phyloP scores from a whole-genome alignment of 2,113 vertebrate genomes.

The Irena cyanogastra region DNA sequence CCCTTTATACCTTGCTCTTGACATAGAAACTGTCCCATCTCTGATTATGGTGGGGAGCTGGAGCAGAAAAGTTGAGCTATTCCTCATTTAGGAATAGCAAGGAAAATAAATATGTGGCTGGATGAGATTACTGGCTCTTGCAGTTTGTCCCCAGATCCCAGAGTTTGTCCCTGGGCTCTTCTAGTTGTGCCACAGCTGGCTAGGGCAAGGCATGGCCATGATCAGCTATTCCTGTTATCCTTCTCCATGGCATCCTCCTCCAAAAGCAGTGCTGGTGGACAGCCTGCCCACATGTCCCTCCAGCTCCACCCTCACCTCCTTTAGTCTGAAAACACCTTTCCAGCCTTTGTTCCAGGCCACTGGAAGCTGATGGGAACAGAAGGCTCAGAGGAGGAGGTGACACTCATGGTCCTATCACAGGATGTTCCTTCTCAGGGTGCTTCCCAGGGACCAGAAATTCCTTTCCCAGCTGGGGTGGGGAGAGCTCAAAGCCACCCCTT shows the following conservation, averaged over 20 bases:
- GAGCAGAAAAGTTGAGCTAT: background rate
- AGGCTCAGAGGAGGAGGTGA: background rate
- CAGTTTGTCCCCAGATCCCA: background rate
- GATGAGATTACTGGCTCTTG: background rate
- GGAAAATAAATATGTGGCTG: background rate
- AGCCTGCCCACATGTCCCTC: fast-evolving
- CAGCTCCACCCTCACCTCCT: background rate
- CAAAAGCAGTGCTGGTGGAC: background rate
- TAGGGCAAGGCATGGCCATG: background rate
- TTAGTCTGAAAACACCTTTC: background rate
- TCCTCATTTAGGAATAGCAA: background rate
- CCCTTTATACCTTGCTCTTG: background rate
- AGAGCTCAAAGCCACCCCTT: background rate
- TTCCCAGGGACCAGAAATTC: background rate
- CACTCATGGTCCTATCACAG: background rate
- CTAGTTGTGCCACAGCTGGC: background rate
- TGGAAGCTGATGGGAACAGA: background rate
- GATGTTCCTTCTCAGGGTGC: background rate
- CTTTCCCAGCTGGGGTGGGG: background rate
- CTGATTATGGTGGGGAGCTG: background rate
- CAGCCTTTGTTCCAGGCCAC: background rate
- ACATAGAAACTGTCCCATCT: background rate
- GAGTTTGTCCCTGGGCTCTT: background rate
- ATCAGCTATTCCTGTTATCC: background rate
- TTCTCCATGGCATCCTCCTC: background rate